Evolutionary conservation across 2,113 vertebrate genomes (phyloP).

Genomic region (Tragelaphus scriptus): DNA sequence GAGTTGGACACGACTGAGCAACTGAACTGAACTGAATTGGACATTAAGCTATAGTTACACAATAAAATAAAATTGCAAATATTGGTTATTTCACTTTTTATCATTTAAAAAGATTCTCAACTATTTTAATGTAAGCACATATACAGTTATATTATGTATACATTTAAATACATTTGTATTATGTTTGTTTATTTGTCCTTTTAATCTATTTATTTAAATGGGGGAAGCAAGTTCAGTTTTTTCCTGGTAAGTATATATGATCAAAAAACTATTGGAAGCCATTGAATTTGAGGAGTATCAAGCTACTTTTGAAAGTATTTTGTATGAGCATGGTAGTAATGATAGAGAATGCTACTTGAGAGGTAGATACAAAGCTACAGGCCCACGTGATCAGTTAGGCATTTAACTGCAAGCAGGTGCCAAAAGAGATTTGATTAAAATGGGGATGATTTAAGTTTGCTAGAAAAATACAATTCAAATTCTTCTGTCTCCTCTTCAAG

Average conservation of each 20-base stretch:
- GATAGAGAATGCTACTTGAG: background rate
- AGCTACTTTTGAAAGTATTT: background rate
- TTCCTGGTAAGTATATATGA: background rate
- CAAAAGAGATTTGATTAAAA: background rate
- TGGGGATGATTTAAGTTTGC: background rate
- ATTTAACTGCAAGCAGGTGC: background rate
- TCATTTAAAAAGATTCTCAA: background rate
- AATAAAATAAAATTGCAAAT: conserved; percentile 40
- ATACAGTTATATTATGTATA: background rate
- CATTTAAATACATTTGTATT: background rate
- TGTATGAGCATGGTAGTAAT: background rate
- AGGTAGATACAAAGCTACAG: background rate
- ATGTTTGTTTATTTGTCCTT: background rate
- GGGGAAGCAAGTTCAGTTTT: background rate
- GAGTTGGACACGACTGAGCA: too few relatives aligned
- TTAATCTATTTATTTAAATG: background rate
- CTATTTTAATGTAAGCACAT: background rate
- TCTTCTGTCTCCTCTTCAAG: background rate
- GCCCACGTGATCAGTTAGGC: background rate
- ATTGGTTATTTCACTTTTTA: conserved; percentile 25
- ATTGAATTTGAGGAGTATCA: background rate
- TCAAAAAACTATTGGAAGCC: background rate
- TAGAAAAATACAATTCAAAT: background rate
- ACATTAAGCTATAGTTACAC: background rate
- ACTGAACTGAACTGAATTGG: too few relatives aligned